Evolutionary conservation across 2,113 vertebrate genomes (phyloP), one percentile per base, ranked within the genome.

Genomic region (Piprites chloris): DNA sequence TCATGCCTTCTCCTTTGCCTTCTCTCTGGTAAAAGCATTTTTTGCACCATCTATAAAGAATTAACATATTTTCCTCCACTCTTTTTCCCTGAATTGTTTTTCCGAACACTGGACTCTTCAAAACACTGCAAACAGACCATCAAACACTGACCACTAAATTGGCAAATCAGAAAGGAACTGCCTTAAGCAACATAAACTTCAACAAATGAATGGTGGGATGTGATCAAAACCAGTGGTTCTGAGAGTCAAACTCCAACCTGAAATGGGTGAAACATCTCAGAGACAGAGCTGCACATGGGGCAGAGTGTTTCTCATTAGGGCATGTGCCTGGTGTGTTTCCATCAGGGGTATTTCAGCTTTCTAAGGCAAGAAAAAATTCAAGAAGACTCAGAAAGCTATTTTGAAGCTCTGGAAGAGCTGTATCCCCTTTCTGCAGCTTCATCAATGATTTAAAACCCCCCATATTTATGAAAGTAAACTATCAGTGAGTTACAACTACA

Each of bases 81-180:
- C 49, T 37, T 98, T 93, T 85, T 89, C 28, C 50, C 46, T 61
- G 91, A 97, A 96, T 82, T 89, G 77, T 96, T 97, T 97, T 93
- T 97, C 91, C 98, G 94, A 93, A 85, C 26, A 58, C 98, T 83
- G 83, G 97, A 95, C 97, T 98, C 98, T 98, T 98, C 97, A 98
- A 96, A 98, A 96, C 97, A 98, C 96, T 98, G 98, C 98, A 98
- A 99, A 98, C 91, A 97, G 99, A 99, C 99, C 99, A 99, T 99
- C 99, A 99, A 99, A 97, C 97, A 96, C 96, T 97, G 98, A 98
- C 87, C 97, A 97, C 97, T 98, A 98, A 98, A 97, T 74, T 95
- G 97, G 85, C 79, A 96, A 91, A 98, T 93, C 87, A 93, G 96
- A 95, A 75, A 97, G 98, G 98, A 98, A 98, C 96, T 94, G 98